Evolutionary conservation across 1,140 invertebrate genomes (phyloP).

Genomic region (Marisa cornuarietis): DNA sequence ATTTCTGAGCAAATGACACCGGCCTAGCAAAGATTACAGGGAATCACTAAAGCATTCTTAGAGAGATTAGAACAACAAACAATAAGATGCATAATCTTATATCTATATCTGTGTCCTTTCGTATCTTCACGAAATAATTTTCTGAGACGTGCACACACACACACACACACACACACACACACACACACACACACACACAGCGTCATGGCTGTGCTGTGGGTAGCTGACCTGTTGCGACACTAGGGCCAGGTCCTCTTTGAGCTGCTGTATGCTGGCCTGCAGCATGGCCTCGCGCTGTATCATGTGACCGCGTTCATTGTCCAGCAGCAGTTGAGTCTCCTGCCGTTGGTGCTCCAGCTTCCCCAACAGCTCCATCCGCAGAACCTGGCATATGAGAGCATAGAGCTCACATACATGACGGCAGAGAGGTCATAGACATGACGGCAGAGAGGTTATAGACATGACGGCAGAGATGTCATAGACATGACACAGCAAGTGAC

Average conservation of each 20-base stretch:
- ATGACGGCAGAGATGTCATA: too few relatives aligned
- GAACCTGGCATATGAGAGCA: slow-evolving; percentile 23
- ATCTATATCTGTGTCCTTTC: neutral
- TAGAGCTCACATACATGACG: too few relatives aligned
- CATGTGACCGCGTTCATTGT: slow-evolving; percentile 60
- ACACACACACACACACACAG: neutral
- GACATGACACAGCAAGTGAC: too few relatives aligned
- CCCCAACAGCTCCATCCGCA: slow-evolving; percentile 52
- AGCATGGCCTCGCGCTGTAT: slow-evolving; percentile 51
- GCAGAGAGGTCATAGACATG: too few relatives aligned
- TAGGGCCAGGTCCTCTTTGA: slow-evolving; percentile 45
- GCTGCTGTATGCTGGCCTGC: slow-evolving; percentile 47
- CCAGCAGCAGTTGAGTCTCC: slow-evolving; percentile 54
- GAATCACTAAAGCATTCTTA: too few relatives aligned
- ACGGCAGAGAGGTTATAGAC: too few relatives aligned
- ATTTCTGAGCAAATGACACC: too few relatives aligned
- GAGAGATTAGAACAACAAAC: too few relatives aligned
- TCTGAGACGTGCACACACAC: too few relatives aligned
- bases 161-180: neutral
- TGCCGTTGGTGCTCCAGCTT: slow-evolving; percentile 51
- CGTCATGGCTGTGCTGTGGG: neutral
- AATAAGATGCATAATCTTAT: neutral
- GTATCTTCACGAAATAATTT: neutral
- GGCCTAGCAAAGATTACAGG: neutral
- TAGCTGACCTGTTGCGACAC: slow-evolving; percentile 35